Evolutionary conservation across 2,888 invertebrate species (phyloP).

Genomic region (Chalcis sispes): DNA sequence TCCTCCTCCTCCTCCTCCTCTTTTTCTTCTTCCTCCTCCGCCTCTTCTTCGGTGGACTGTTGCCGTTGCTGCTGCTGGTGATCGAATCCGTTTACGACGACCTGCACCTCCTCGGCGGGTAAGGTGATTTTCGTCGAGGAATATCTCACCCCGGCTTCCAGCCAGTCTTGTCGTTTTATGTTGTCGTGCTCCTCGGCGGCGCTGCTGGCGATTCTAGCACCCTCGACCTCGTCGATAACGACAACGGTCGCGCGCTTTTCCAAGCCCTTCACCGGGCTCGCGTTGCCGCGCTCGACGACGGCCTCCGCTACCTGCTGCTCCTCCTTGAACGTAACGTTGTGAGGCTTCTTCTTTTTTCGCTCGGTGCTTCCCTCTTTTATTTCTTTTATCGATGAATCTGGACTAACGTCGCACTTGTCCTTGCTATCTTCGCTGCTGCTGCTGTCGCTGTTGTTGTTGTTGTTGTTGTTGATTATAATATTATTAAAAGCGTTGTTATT

Average conservation of each 20-base stretch:
- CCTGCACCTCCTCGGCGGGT: constrained; percentile 65
- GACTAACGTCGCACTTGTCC: neutral
- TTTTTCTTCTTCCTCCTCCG: constrained; percentile 13
- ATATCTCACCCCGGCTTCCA: constrained; percentile 72
- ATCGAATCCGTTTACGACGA: constrained; percentile 64
- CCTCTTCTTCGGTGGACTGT: constrained; percentile 39
- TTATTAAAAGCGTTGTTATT: neutral
- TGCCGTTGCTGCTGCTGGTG: constrained; percentile 45
- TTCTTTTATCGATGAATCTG: constrained; percentile 38
- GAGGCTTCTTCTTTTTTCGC: constrained; percentile 55
- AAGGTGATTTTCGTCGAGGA: constrained; percentile 73
- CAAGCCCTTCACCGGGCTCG: neutral
- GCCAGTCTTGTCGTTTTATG: constrained; percentile 73
- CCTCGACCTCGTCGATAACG: constrained; percentile 69
- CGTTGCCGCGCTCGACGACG: neutral
- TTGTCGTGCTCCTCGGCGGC: constrained; percentile 68
- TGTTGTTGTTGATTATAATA: constrained; percentile 17
- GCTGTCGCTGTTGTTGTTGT: neutral
- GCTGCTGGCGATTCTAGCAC: constrained; percentile 57
- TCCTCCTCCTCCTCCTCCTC: constrained; percentile 56
- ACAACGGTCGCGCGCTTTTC: constrained; percentile 66
- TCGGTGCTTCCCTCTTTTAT: constrained; percentile 32
- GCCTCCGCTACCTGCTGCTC: constrained; percentile 28
- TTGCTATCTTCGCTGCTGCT: neutral
- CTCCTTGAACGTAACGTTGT: constrained; percentile 50